Evolutionary conservation across 2,888 invertebrate genomes (phyloP).

Genomic region (Aleiodes leptofemur): DNA sequence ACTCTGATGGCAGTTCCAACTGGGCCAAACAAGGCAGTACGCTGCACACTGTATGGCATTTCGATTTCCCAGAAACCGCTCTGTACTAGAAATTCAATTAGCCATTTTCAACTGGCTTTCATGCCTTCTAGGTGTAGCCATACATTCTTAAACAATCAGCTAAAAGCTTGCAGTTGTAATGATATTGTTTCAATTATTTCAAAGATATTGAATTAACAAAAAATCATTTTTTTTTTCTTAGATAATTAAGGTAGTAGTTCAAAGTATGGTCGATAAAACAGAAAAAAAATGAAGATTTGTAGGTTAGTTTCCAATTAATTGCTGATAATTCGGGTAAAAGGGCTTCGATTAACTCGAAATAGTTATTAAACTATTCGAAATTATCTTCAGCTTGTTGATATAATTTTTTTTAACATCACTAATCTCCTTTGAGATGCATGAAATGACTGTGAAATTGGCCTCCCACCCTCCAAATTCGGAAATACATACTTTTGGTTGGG

Average conservation of each 20-base stretch:
- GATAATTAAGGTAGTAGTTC: background rate
- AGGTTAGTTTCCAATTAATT: no score
- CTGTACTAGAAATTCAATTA: slow-evolving; percentile 46
- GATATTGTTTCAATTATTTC: slow-evolving; percentile 17
- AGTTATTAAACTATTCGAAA: no score
- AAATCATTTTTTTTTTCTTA: background rate
- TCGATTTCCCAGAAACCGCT: slow-evolving; percentile 35
- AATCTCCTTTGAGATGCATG: no score
- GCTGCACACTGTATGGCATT: slow-evolving; percentile 32
- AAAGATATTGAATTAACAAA: background rate
- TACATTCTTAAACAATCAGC: slow-evolving; percentile 6
- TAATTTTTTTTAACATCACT: no score
- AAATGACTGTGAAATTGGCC: no score
- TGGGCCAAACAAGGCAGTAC: slow-evolving; percentile 49
- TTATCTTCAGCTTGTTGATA: no score
- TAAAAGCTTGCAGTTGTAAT: background rate
- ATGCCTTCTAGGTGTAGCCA: background rate
- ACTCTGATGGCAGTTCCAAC: slow-evolving; percentile 35
- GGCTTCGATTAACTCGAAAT: no score
- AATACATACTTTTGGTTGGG: no score
- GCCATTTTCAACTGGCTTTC: slow-evolving; percentile 35
- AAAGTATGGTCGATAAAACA: no score
- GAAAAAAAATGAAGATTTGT: no score
- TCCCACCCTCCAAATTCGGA: no score
- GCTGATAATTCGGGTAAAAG: no score